phyloP scores from a whole-genome alignment of 2,888 invertebrate species.

The Elegia similella region DNA sequence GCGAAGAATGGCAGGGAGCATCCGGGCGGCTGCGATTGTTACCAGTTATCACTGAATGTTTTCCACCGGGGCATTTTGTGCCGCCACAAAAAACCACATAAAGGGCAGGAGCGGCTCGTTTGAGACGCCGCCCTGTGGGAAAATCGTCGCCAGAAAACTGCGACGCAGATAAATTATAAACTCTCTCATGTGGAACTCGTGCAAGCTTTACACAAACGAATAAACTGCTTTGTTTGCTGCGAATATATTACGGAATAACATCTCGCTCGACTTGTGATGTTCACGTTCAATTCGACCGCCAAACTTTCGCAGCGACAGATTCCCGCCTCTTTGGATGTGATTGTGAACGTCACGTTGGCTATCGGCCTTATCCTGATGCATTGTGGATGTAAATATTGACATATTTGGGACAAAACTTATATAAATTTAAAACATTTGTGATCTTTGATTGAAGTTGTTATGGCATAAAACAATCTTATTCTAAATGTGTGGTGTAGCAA shows the following conservation, averaged over 20 bases:
- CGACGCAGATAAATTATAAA: constrained; percentile 79
- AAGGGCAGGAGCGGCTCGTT: constrained; percentile 79
- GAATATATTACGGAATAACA: constrained; percentile 31
- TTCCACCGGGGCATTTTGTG: constrained; percentile 78
- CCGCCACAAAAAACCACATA: constrained; percentile 79
- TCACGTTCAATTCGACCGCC: constrained; percentile 11
- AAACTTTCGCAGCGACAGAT: constrained; percentile 10
- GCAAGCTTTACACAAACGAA: constrained; percentile 53
- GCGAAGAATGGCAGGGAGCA: constrained; percentile 77
- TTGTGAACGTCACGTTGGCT: constrained; percentile 1
- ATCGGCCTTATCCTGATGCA: neutral
- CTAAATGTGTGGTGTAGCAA: no score
- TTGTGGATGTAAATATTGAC: neutral
- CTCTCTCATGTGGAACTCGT: constrained; percentile 71
- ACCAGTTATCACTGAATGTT: constrained; percentile 82
- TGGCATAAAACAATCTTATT: no score
- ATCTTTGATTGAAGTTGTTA: no score
- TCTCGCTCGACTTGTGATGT: neutral
- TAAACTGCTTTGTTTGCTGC: constrained; percentile 56
- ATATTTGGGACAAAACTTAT: neutral
- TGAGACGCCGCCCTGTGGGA: constrained; percentile 80
- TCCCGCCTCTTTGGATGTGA: constrained; percentile 12
- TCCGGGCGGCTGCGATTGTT: constrained; percentile 82
- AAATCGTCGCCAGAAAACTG: constrained; percentile 81
- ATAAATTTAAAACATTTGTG: neutral